Base-by-base conservation (phyloP, 2,888 invertebrate genomes). In the Eilema caniola region DNA sequence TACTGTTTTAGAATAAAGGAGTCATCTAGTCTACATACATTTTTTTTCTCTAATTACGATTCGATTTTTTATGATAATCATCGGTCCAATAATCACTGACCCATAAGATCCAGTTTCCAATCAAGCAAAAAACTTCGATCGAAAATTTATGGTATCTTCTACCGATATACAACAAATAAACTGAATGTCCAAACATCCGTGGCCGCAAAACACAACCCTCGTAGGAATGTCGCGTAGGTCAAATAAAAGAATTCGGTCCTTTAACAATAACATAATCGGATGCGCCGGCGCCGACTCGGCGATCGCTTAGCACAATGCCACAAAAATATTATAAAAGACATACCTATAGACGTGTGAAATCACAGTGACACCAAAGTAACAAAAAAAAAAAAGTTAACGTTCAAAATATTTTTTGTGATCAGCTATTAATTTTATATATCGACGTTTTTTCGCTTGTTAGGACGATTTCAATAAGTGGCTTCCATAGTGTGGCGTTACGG, bases 221-320 rank as follows among this genome's bases (percentile, higher is more conserved):
- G 79, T 79, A 87, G 82, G 90, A 91, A 91, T 89, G 90, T 89
- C 91, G 89, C 90, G 88, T 91, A 90, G 91, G 89, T 93, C 92
- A 92, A 92, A 93, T 93, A 94, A 93, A 94, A 91, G 93, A 92
- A 93, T 91, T 90, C 86, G 89, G 87, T 85, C 88, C 89, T 82
- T 89, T 89, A 90, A 93, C 92, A 93, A 93, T 93, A 92, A 93
- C 93, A 93, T 91, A 92, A 92, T 93, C 91, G 91, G 90, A 88
- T 89, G 92, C 92, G 90, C 90, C 86, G 93, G 93, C 94, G 94
- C 94, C 94, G 91, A 83, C 84, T 82, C 81, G 94, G 85, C 94
- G 92, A 90, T 86, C 86, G 88, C 86, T 86, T 83, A 85, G 83
- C 82, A 82, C 82, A 88, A 88, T 86, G 81, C 82, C 79, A 82